phyloP scores from a whole-genome alignment of 1,140 invertebrate genomes.

The Hylaeus anthracinus region DNA sequence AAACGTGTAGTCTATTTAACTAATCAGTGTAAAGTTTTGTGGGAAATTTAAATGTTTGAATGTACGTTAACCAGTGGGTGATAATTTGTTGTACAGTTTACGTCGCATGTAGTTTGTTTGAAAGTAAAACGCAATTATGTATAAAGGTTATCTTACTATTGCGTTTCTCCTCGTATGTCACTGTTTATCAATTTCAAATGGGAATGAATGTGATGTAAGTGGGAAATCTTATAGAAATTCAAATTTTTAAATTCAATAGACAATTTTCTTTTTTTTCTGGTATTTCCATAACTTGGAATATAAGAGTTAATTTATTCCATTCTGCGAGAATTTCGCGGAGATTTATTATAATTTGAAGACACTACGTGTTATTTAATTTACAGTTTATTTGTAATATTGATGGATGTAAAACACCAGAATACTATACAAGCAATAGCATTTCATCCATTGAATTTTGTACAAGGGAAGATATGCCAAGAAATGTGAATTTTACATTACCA shows the following conservation, averaged over 20 bases:
- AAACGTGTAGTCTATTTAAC: not conserved
- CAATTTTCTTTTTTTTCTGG: not conserved
- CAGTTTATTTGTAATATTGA: slow-evolving; percentile 1
- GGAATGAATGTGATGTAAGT: slow-evolving; percentile 6
- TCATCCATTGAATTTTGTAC: not conserved
- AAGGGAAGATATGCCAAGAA: slow-evolving; percentile 1
- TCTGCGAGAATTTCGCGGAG: no score
- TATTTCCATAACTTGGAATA: not conserved
- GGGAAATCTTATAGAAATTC: not conserved
- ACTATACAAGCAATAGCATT: not conserved
- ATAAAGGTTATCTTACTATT: slow-evolving; percentile 21
- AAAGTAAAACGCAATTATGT: slow-evolving; percentile 3
- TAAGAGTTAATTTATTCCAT: not conserved
- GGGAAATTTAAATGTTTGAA: not conserved
- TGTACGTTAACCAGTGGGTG: not conserved
- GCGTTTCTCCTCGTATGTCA: not conserved
- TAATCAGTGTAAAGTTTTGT: not conserved
- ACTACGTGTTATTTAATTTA: not conserved
- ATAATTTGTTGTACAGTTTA: not conserved
- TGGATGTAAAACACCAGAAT: not conserved
- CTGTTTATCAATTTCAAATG: not conserved
- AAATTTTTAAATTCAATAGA: not conserved
- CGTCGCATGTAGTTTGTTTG: not conserved
- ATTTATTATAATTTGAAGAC: not conserved
- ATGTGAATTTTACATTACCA: not conserved